A percentile compares a stretch with the other conserved stretches of the same genome.
phyloP scores from a whole-genome alignment of 2,888 invertebrate species.

The Epistrophe grossulariae region DNA sequence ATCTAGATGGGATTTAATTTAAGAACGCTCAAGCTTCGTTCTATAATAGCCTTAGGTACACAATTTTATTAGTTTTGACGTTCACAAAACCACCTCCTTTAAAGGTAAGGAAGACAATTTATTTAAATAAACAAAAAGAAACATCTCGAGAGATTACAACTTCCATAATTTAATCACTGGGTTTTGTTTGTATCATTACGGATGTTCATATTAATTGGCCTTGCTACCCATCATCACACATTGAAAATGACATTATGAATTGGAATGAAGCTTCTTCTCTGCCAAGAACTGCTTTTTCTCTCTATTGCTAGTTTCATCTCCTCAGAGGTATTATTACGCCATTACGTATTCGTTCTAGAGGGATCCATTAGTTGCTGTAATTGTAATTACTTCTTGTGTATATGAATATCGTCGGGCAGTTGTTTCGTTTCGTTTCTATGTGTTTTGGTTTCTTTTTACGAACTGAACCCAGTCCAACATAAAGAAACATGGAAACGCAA shows the following conservation, averaged over 20 bases:
- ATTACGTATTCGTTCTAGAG: conserved; percentile 76
- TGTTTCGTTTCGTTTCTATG: conserved; percentile 5
- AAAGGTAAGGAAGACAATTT: background rate
- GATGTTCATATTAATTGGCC: conserved; percentile 15
- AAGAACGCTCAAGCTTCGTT: background rate
- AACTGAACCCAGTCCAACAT: conserved; percentile 9
- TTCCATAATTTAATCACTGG: conserved; percentile 16
- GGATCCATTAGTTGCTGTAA: conserved; percentile 66
- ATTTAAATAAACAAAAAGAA: background rate
- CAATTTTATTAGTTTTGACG: background rate
- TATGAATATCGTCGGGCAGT: conserved; percentile 61
- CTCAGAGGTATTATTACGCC: conserved; percentile 77
- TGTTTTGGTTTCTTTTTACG: conserved; percentile 43
- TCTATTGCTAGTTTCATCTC: conserved; percentile 47
- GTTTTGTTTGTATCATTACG: background rate
- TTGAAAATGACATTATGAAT: conserved; percentile 21
- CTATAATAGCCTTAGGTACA: background rate
- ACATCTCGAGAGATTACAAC: conserved; percentile 1
- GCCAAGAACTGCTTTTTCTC: background rate
- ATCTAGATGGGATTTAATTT: background rate
- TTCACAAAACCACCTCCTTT: background rate
- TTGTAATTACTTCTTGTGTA: conserved; percentile 68
- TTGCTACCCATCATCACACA: conserved; percentile 26
- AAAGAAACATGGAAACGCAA: conserved; percentile 69
- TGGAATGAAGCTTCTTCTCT: conserved; percentile 18